Conservation (phyloP, 2,888 invertebrate genomes). For the Dryobota labecula region DNA sequence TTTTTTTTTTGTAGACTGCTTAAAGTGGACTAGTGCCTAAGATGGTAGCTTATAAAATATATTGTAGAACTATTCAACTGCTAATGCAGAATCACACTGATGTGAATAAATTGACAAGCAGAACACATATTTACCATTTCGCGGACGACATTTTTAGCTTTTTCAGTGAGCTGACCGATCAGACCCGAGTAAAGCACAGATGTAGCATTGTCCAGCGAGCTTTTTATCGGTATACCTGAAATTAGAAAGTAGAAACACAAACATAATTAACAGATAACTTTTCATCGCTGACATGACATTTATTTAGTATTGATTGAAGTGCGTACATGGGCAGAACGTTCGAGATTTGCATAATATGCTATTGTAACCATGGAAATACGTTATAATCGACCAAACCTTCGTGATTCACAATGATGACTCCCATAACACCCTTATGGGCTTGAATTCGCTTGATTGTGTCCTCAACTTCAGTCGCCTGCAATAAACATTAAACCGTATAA, state of each 20-base stretch:
- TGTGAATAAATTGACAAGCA: not conserved
- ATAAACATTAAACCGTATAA: slow-evolving; percentile 55
- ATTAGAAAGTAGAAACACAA: slow-evolving; percentile 60
- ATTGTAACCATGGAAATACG: slow-evolving; percentile 70
- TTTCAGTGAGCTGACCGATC: slow-evolving; percentile 97
- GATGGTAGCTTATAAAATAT: not conserved
- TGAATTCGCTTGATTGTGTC: slow-evolving; percentile 99
- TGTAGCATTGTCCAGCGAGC: slow-evolving; percentile 98
- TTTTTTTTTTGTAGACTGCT: too few relatives aligned
- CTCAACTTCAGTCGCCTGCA: slow-evolving; percentile 96
- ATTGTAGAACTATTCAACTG: not conserved
- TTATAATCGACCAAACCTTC: slow-evolving; percentile 94
- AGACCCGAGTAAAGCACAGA: slow-evolving; percentile 98
- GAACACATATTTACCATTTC: slow-evolving; percentile 92
- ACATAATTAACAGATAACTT: not conserved
- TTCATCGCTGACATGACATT: not conserved
- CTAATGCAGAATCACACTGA: not conserved
- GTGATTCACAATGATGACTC: slow-evolving; percentile 98
- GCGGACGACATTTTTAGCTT: slow-evolving; percentile 97
- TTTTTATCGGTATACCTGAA: slow-evolving; percentile 96
- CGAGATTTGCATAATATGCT: slow-evolving; percentile 32
- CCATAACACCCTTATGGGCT: slow-evolving; percentile 99
- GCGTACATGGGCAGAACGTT: slow-evolving; percentile 2
- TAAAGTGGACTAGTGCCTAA: not conserved
- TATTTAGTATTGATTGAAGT: slow-evolving; percentile 37